phyloP scores from a whole-genome alignment of 2,888 invertebrate genomes.

The Trypoxylon attenuatum region DNA sequence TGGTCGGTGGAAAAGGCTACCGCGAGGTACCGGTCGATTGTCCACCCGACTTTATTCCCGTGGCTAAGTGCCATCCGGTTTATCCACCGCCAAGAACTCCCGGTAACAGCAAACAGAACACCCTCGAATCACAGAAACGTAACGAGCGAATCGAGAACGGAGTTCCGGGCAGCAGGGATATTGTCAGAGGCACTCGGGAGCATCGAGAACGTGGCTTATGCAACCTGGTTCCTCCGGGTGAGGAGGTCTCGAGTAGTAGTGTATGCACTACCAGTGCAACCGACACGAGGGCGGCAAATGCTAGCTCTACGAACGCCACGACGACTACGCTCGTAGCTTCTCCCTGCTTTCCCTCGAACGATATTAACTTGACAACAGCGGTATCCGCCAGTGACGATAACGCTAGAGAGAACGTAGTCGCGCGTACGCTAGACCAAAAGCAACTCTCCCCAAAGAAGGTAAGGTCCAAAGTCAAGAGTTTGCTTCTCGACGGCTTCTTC shows the following conservation, averaged over 20 bases:
- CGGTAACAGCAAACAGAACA: slow-evolving; percentile 54
- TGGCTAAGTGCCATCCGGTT: slow-evolving; percentile 70
- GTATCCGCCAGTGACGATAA: slow-evolving; percentile 22
- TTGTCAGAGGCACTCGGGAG: not conserved
- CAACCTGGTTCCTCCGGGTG: not conserved
- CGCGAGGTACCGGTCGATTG: slow-evolving; percentile 73
- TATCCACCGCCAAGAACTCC: slow-evolving; percentile 69
- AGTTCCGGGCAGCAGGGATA: slow-evolving; percentile 10
- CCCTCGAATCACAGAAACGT: slow-evolving; percentile 52
- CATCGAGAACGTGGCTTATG: not conserved
- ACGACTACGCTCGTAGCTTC: slow-evolving; percentile 13
- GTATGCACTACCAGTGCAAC: too few species aligned
- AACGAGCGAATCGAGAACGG: slow-evolving; percentile 28
- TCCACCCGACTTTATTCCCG: slow-evolving; percentile 70
- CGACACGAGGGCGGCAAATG: too few species aligned
- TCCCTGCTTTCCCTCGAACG: slow-evolving; percentile 34
- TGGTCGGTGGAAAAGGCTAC: slow-evolving; percentile 61
- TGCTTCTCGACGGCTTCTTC: slow-evolving; percentile 63
- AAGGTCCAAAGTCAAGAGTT: slow-evolving; percentile 70
- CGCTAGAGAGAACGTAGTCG: slow-evolving; percentile 39
- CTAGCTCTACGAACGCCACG: slow-evolving; percentile 1
- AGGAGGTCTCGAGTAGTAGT: too few species aligned
- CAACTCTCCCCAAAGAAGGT: slow-evolving; percentile 65
- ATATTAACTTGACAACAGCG: slow-evolving; percentile 20
- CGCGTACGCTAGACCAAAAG: slow-evolving; percentile 43